Conservation (phyloP, 2,888 invertebrate genomes). For the Linnaemya tessellans region DNA sequence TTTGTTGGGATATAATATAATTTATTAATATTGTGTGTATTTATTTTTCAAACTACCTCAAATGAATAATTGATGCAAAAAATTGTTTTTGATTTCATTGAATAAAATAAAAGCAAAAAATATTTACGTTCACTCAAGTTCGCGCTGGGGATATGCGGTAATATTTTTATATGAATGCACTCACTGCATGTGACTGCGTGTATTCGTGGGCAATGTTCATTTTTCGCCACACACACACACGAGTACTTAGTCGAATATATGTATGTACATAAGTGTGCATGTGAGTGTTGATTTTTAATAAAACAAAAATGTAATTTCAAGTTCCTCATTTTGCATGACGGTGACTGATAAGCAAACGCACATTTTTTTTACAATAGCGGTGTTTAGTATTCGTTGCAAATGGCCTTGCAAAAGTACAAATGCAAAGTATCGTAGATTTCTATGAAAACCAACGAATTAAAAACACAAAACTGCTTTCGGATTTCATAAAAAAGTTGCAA, state of each 20-base stretch:
- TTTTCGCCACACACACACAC: neutral
- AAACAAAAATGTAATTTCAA: conserved; percentile 46
- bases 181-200: conserved; percentile 14
- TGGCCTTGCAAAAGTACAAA: too few species aligned
- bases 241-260: conserved; percentile 3
- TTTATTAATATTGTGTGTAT: conserved; percentile 2
- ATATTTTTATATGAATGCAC: conserved; percentile 27
- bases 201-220: conserved; percentile 30
- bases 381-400: neutral
- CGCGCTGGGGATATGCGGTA: conserved; percentile 72
- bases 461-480: too few species aligned
- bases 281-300: conserved; percentile 11
- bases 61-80: conserved; percentile 43
- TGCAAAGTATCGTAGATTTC: too few species aligned
- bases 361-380: conserved; percentile 25
- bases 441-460: too few species aligned
- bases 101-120: conserved; percentile 70
- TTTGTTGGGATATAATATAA: neutral
- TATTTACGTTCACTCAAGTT: conserved; percentile 80
- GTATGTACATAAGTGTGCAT: neutral
- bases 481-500: too few species aligned
- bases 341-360: conserved; percentile 53
- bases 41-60: conserved; percentile 27
- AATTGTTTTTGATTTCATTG: conserved; percentile 77
- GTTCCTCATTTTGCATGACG: conserved; percentile 55